Base-by-base conservation (phyloP, 2,888 invertebrate genomes). In the Ephialtes manifestator region DNA sequence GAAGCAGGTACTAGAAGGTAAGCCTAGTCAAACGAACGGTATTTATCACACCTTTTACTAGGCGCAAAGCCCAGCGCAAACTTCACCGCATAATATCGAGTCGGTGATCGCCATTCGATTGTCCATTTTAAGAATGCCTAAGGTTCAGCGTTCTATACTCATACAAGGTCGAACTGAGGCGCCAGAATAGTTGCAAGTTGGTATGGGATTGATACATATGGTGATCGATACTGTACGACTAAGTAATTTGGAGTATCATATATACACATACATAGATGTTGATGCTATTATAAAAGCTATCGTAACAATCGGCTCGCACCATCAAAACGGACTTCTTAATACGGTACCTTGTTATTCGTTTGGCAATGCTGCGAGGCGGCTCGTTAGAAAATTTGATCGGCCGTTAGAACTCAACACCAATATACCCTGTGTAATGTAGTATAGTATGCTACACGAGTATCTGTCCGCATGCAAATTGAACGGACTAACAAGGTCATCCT, bases 381-480 rank as follows among this genome's bases (percentile, higher is more conserved):
- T 63, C 63, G 51, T 75, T 65, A 65, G 48, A 65, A 75, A 75
- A 65, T 75, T 75, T 65, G 63, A 65, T 31, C 75, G 63, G 31
- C 48, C 48, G 63, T 65, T 65, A 31, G 65, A 51, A 15, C 15
- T 18, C 51, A 5, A 35, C 20, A 35, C 31, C 48, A 51, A 15
- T 11, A 48, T 18, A 35, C 28, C n/a, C 31, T 24, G 15, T 20
- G 13, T 35, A 63, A 39, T 51, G 48, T 51, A 18, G n/a, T 8
- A 63, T 18, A 18, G 31, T 31, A n/a, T 35, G n/a, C n/a, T 48
- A 65, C 75, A 24, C 63, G 31, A 65, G 63, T 51, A 31, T 28
- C 43, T 24, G 43, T 72, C 55, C 13, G 72, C 11, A 75, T 63
- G 48, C 63, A 43, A 65, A 51, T 75, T 65, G 48, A 35, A 75